Percentiles rank a stretch among this genome's conserved stretches.
phyloP scores from a whole-genome alignment of 2,113 vertebrate genomes.

The Eulacestoma nigropectus region DNA sequence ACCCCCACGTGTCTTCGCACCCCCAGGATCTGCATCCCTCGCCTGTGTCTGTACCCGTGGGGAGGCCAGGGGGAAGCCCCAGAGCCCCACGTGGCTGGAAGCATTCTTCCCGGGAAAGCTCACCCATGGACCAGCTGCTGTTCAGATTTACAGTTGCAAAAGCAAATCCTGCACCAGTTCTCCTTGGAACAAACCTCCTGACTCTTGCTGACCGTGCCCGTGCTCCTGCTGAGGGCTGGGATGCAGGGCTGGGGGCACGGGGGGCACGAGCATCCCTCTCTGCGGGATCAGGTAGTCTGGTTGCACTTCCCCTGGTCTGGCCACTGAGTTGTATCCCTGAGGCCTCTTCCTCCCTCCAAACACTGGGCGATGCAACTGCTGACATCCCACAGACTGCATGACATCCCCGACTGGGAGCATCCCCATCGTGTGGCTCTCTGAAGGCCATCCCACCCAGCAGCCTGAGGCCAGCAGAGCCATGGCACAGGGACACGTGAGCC shows the following conservation, averaged over 20 bases:
- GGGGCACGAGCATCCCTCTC: background rate
- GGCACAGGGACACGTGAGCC: accelerated
- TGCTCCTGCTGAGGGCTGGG: background rate
- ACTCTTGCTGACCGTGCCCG: accelerated
- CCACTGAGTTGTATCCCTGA: background rate
- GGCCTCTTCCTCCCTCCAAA: background rate
- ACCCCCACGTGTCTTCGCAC: background rate
- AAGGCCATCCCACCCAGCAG: background rate
- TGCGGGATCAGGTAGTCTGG: background rate
- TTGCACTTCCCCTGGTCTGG: background rate
- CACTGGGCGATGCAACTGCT: accelerated
- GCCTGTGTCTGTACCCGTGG: accelerated
- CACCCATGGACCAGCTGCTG: background rate
- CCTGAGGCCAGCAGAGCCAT: background rate
- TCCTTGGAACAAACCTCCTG: background rate
- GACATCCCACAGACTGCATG: accelerated
- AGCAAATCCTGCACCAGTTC: background rate
- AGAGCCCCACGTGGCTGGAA: background rate
- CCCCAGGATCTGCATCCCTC: accelerated
- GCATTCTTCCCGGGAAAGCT: background rate
- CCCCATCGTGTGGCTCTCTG: accelerated
- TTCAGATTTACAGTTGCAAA: background rate
- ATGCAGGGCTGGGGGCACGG: background rate
- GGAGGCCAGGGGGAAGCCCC: background rate
- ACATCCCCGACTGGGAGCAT: background rate